Conservation (phyloP, 2,797 vertebrate species). For the Myripristis jacobus region DNA sequence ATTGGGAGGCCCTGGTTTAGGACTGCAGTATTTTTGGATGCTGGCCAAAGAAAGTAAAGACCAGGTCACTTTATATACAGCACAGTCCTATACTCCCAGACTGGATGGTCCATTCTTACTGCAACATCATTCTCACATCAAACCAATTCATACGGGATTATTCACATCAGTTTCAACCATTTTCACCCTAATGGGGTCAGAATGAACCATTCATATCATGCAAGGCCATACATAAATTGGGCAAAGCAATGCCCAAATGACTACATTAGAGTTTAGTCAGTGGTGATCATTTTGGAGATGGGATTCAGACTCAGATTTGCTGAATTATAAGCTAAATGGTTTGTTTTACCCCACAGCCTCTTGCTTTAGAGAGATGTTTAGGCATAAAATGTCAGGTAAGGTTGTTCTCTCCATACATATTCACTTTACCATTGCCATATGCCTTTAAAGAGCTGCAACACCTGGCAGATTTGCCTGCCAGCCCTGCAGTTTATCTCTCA, state of each 20-base stretch:
- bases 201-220: not conserved
- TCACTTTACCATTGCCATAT: not conserved
- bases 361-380: constrained; percentile 5
- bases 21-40: constrained; percentile 23
- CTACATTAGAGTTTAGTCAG: not conserved
- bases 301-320: not conserved
- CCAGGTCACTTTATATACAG: constrained; percentile 3
- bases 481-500: constrained; percentile 21
- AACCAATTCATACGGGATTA: not conserved
- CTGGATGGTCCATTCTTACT: not conserved
- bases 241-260: not conserved
- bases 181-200: not conserved
- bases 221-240: not conserved
- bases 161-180: not conserved
- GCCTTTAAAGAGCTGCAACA: constrained; percentile 24
- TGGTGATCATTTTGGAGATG: not conserved
- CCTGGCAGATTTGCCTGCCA: constrained; percentile 41
- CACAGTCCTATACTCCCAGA: not conserved
- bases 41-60: constrained; percentile 30
- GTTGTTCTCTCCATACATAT: not conserved
- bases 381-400: too few species aligned
- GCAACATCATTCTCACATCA: not conserved
- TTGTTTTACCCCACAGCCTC: not conserved
- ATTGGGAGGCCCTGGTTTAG: not conserved
- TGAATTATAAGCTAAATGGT: not conserved